Evolutionary conservation across 2,797 vertebrate species (phyloP).

Genomic region (Lagorchestes hirsutus): DNA sequence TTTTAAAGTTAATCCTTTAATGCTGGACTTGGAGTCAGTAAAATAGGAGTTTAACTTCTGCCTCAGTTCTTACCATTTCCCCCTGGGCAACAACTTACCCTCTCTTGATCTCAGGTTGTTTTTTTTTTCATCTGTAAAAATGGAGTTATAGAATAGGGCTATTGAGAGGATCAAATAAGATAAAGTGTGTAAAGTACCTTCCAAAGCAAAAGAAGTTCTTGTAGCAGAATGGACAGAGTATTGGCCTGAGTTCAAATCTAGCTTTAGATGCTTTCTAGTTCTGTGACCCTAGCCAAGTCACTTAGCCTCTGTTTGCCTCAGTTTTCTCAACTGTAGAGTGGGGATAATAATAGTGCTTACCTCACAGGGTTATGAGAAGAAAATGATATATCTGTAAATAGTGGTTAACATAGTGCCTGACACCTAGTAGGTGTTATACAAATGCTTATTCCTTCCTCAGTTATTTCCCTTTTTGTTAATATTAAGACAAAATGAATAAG

Average conservation of each 20-base stretch:
- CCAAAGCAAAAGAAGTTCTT: not conserved
- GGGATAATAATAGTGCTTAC: not conserved
- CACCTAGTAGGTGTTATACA: not conserved
- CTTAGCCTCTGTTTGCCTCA: constrained; percentile 25
- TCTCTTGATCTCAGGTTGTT: not conserved
- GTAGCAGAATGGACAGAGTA: not conserved
- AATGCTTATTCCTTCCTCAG: not conserved
- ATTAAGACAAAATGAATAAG: not conserved
- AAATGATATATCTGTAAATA: constrained; percentile 1
- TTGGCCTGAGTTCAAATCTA: not conserved
- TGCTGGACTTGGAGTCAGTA: not conserved
- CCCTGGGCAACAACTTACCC: constrained; percentile 40
- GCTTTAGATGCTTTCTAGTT: not conserved
- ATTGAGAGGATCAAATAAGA: not conserved
- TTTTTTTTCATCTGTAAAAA: constrained; percentile 23
- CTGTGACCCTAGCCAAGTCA: constrained; percentile 7
- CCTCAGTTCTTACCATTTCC: not conserved
- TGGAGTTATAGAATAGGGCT: not conserved
- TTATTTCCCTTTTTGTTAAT: not conserved
- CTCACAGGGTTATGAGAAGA: constrained; percentile 3
- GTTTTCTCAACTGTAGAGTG: constrained; percentile 51
- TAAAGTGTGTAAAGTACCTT: not conserved
- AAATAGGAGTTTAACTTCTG: not conserved
- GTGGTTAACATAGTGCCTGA: constrained; percentile 6
- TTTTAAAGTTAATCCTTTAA: constrained; percentile 24